These are phyloP conservation scores for Thalassaphorura encarpata DNA, from an alignment of 1,140 invertebrate genomes.

Conservation along the genomic window DNA sequence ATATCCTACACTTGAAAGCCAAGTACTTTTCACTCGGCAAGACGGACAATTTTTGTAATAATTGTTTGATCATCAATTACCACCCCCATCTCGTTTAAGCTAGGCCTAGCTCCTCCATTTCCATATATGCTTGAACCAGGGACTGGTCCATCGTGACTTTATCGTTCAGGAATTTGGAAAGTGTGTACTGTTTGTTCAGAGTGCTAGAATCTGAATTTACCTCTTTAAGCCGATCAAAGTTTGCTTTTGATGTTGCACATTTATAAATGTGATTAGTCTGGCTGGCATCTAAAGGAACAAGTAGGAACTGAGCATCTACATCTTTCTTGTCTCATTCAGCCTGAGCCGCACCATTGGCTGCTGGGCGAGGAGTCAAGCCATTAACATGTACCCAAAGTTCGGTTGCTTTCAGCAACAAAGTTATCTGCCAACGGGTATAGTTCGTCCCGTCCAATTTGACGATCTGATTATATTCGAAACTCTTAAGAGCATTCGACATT, in stretches of 20 bases:
- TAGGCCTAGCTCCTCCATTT: background rate
- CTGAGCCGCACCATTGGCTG: background rate
- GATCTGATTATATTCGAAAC: too few species aligned
- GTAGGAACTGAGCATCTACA: background rate
- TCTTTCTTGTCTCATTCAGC: slow-evolving; percentile 5
- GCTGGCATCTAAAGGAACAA: slow-evolving; percentile 1
- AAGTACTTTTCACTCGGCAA: slow-evolving; percentile 13
- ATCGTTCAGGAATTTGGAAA: slow-evolving; percentile 4
- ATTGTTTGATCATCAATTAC: background rate
- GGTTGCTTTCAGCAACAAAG: background rate
- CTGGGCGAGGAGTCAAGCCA: background rate
- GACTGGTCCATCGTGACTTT: background rate
- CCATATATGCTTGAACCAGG: background rate
- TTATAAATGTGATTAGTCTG: slow-evolving; percentile 1
- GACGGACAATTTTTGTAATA: background rate
- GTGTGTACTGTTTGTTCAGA: slow-evolving; percentile 10
- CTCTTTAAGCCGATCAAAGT: slow-evolving; percentile 3
- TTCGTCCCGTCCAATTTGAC: slow-evolving; percentile 1
- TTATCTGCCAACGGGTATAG: background rate
- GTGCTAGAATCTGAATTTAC: slow-evolving; percentile 1
- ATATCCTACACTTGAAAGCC: slow-evolving; percentile 11
- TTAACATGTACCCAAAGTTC: background rate
- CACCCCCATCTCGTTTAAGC: slow-evolving; percentile 6
- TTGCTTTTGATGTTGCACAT: slow-evolving; percentile 2
- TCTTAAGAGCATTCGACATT: too few species aligned